These are phyloP conservation scores for Dione juno DNA, from an alignment of 2,888 invertebrate genomes.

Conservation along the genomic window DNA sequence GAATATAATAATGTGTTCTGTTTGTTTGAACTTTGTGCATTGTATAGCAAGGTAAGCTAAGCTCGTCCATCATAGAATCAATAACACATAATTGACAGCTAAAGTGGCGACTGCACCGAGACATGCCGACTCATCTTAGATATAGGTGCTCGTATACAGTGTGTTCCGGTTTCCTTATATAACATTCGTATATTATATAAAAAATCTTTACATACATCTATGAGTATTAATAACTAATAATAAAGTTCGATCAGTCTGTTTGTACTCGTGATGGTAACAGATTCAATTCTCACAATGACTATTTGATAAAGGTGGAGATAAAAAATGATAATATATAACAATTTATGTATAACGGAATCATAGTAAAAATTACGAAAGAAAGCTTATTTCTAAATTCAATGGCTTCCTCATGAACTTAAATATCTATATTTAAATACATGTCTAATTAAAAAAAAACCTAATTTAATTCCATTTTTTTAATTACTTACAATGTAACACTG, in stretches of 20 bases:
- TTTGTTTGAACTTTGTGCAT: conserved; percentile 23
- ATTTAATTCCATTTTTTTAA: background rate
- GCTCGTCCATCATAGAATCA: conserved; percentile 76
- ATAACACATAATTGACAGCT: conserved; percentile 81
- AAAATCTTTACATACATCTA: background rate
- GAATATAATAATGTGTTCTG: background rate
- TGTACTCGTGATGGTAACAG: background rate
- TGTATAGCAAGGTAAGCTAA: conserved; percentile 45
- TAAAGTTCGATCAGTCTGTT: background rate
- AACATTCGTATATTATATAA: background rate
- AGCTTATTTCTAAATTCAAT: too few species aligned
- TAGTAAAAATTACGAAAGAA: too few species aligned
- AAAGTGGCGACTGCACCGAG: conserved; percentile 75
- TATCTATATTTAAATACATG: background rate
- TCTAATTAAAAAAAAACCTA: background rate
- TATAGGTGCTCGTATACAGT: conserved; percentile 61
- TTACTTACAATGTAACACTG: background rate
- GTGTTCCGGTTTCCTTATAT: conserved; percentile 43
- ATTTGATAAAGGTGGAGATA: too few species aligned
- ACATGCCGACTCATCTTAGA: conserved; percentile 78
- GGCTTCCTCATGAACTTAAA: too few species aligned
- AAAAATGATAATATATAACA: too few species aligned
- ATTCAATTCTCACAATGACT: background rate
- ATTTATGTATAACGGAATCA: too few species aligned
- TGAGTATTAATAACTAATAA: too few species aligned